These are phyloP conservation scores for Eupithecia subumbrata DNA, from an alignment of 2,888 invertebrate genomes.

Conservation along the genomic window DNA sequence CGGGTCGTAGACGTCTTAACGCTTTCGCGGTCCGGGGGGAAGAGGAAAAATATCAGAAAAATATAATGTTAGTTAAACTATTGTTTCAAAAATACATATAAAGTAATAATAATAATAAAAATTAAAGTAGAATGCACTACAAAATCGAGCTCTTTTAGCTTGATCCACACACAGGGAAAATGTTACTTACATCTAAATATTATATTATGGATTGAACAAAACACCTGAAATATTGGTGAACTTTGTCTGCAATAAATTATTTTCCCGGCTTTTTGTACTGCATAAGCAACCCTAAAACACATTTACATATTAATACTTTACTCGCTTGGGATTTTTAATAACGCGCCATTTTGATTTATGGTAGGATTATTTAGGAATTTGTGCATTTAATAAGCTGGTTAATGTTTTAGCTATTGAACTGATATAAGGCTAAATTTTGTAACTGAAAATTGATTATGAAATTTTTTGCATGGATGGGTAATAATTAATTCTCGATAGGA, in stretches of 20 bases:
- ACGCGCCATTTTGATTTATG: constrained; percentile 51
- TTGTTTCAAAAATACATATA: no score
- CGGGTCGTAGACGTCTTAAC: no score
- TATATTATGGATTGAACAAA: background rate
- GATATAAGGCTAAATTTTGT: background rate
- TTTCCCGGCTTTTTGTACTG: constrained; percentile 1
- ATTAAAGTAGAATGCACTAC: no score
- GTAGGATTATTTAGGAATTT: constrained; percentile 19
- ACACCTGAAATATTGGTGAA: background rate
- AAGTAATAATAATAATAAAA: no score
- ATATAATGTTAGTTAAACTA: no score
- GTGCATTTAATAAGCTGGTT: constrained; percentile 11
- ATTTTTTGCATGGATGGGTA: background rate
- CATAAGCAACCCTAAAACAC: background rate
- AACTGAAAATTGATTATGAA: background rate
- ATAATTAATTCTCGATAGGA: background rate
- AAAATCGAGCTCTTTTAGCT: no score
- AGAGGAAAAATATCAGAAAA: no score
- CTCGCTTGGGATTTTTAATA: constrained; percentile 47
- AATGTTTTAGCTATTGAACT: constrained; percentile 1
- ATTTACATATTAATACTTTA: constrained; percentile 50
- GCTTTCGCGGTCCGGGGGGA: no score
- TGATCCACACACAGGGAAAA: no score
- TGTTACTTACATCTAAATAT: no score
- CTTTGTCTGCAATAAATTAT: background rate